phyloP scores from a whole-genome alignment of 2,113 vertebrate species.

The Emydocephalus ijimae region DNA sequence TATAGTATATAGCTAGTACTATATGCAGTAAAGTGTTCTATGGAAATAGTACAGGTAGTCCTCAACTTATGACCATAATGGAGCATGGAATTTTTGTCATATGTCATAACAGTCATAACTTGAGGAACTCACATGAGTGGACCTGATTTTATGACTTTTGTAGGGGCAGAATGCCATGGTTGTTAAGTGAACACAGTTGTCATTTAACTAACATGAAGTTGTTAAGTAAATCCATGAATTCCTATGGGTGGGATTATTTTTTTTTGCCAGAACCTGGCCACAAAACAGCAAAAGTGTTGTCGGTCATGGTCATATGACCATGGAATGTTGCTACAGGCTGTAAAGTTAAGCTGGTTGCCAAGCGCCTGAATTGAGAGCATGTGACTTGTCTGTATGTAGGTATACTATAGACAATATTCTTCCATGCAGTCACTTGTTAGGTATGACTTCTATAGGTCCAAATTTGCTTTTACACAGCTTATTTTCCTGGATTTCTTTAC shows the following conservation, averaged over 20 bases:
- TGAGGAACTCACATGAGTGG: not conserved
- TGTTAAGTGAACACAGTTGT: not conserved
- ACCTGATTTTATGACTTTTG: not conserved
- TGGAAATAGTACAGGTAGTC: not conserved
- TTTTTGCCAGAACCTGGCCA: not conserved
- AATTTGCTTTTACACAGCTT: not conserved
- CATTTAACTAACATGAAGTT: no score
- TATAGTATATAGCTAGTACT: not conserved
- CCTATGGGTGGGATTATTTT: not conserved
- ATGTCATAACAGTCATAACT: not conserved
- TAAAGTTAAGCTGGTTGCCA: not conserved
- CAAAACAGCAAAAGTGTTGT: not conserved
- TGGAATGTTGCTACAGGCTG: not conserved
- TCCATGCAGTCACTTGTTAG: not conserved
- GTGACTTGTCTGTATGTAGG: not conserved
- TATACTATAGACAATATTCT: not conserved
- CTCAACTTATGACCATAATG: not conserved
- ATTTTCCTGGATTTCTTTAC: not conserved
- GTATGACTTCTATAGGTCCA: not conserved
- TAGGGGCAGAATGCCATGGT: not conserved
- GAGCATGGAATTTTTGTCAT: not conserved
- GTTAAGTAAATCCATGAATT: not conserved
- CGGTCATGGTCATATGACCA: not conserved
- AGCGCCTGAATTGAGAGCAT: not conserved
- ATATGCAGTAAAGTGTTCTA: not conserved